These are phyloP conservation scores for Caenorhabditis doughertyi DNA, from an alignment of 2,888 invertebrate species.

Conservation along the genomic window DNA sequence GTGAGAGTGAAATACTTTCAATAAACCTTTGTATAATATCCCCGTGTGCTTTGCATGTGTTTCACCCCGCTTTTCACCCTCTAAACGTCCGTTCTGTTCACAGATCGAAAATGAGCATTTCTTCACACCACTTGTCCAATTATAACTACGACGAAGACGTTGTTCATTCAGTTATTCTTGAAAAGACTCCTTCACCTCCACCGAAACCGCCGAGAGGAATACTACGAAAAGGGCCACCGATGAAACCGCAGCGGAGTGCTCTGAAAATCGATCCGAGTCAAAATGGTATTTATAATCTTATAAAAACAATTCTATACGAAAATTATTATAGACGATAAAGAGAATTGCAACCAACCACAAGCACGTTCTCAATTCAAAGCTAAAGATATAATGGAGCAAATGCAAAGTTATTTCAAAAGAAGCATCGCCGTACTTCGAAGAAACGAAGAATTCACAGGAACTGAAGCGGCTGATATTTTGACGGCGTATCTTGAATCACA, in stretches of 20 bases:
- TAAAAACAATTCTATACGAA: no score
- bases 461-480: constrained; percentile 61
- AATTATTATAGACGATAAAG: constrained; percentile 55
- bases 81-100: constrained; percentile 36
- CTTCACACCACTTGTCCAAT: constrained; percentile 6
- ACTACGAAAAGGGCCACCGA: constrained; percentile 52
- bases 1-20: neutral
- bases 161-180: constrained; percentile 31
- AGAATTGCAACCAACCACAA: constrained; percentile 31
- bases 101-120: constrained; percentile 44
- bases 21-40: neutral
- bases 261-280: constrained; percentile 53
- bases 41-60: constrained; percentile 48
- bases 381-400: constrained; percentile 41
- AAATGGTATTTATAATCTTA: constrained; percentile 13
- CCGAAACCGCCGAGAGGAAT: constrained; percentile 63
- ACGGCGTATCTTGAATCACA: constrained; percentile 49
- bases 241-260: constrained; percentile 62
- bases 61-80: constrained; percentile 23
- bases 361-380: constrained; percentile 55
- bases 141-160: constrained; percentile 31
- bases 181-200: constrained; percentile 57
- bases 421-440: constrained; percentile 45
- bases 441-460: constrained; percentile 57
- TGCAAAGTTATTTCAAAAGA: constrained; percentile 60